phyloP scores from a whole-genome alignment of 2,888 invertebrate genomes.

The Patella pellucida region DNA sequence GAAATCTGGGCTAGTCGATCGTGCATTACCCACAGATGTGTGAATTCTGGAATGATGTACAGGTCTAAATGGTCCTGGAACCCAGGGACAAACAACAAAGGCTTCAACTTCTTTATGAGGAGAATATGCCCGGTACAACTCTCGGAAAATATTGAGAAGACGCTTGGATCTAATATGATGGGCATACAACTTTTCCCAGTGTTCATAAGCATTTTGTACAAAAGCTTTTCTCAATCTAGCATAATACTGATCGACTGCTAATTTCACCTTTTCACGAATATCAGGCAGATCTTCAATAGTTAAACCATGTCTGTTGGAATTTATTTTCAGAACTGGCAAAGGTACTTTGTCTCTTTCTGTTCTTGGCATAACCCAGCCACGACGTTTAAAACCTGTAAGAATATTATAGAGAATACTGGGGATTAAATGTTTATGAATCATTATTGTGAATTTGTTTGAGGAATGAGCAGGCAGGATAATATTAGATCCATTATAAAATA shows the following conservation, averaged over 20 bases:
- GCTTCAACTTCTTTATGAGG: conserved; percentile 54
- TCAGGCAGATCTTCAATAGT: conserved; percentile 54
- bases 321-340: conserved; percentile 47
- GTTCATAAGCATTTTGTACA: conserved; percentile 46
- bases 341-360: conserved; percentile 43
- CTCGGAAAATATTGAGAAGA: conserved; percentile 47
- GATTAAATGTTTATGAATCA: no score
- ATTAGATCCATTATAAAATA: no score
- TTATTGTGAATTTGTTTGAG: no score
- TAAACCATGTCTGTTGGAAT: conserved; percentile 35
- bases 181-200: conserved; percentile 53
- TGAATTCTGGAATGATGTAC: conserved; percentile 11
- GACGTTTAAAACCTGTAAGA: neutral
- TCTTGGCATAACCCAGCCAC: conserved; percentile 44
- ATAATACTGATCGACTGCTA: conserved; percentile 46
- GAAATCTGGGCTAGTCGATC: neutral
- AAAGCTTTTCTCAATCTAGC: conserved; percentile 42
- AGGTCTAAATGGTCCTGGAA: conserved; percentile 46
- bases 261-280: conserved; percentile 48
- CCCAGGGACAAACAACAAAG: conserved; percentile 60
- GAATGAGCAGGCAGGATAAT: no score
- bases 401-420: no score
- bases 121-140: conserved; percentile 53
- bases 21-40: neutral
- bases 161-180: conserved; percentile 46